Base-by-base conservation (phyloP, 1,140 invertebrate genomes). In the Drosophila melanica region DNA sequence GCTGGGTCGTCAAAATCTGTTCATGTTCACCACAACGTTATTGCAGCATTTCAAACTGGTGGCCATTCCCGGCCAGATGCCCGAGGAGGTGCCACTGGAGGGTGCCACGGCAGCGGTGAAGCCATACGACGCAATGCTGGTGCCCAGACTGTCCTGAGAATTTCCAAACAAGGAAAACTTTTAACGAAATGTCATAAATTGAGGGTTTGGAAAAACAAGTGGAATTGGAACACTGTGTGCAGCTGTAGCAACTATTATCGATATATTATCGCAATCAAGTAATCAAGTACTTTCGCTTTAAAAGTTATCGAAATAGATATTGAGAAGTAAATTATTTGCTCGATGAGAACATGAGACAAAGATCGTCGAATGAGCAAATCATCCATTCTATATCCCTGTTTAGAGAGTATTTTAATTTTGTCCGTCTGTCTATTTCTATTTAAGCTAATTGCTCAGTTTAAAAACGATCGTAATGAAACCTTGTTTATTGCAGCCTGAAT, bases 1-100 rank as follows among this genome's bases (percentile, higher is more conserved):
- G 16, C 90, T 98, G 54, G 97, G 97, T 1, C 95, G 95, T 77
- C 95, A 96, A 66, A 98, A 98, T 79, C 93, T 98, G 10, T 98
- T 98, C 78, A 86, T 98, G 16, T 97, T 98, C 81, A 95, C 95
- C 3, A 94, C 96, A 2, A 93, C 95, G 0, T 91, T 98, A 20
- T 90, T 98, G 51, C 97, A 98, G 91, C 94, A 94, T 51, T 98
- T 97, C 68, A 94, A 93, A 4, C 95, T 97, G 82, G 86, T 95
- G 1, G 93, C 94, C 4, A 94, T 95, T 3, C 95, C 94, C 0
- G 93, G 94, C 33, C 87, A 92, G 41, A 92, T 94, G 57, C 96
- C 96, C 1, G 93, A 94, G n/a, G 92, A 94, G 20, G 93, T 94
- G 30, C 94, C 94, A 9, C 92, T 94, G 0, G 96, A 97, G 77